Evolutionary conservation across 1,140 invertebrate genomes (phyloP), one percentile per base, ranked within the genome.

Genomic region (Lucilia sericata): DNA sequence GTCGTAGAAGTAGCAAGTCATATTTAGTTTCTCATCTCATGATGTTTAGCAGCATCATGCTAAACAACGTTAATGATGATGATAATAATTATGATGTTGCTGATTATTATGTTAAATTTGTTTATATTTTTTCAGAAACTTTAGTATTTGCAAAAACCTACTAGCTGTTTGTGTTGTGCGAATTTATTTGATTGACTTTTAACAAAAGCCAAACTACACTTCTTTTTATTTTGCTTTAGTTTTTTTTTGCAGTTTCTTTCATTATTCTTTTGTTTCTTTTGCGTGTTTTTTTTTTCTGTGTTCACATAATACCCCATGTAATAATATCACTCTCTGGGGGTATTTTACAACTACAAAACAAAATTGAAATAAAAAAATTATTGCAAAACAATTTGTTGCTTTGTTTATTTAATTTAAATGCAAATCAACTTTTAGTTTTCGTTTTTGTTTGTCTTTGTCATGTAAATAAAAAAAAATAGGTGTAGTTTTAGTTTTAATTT

Each of bases 111-210:
- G 74, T 76, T 76, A 30, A 30, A 30, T 76, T 76, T 42, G 3
- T 42, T 76, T 74, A 42, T 21, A n/a, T 74, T 74, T 74, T 25
- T 75, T 75, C n/a, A 25, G 2, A 75, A 19, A 21, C 19, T 70
- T 70, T 70, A 8, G 19, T 70, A 51, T 80, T 47, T 78, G 34
- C 75, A 78, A 51, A 14, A 10, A 80, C 25, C 25, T 30, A n/a
- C 25, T 80, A n/a, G n/a, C 42, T 2, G 42, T 80, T n/a, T 49
- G 14, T 42, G 76, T 80, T 42, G 76, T 80, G 76, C 76, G 76
- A 80, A 80, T 80, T 80, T 80, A 80, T 80, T 80, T 80, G 76
- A 80, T 80, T 80, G 76, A 80, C 76, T 80, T 80, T 80, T 80
- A 80, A 80, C 75, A 49, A 80, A 78, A 80, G 47, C 76, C 42